phyloP scores from a whole-genome alignment of 23 tunicate genomes.

The Halocynthia aurantium region DNA sequence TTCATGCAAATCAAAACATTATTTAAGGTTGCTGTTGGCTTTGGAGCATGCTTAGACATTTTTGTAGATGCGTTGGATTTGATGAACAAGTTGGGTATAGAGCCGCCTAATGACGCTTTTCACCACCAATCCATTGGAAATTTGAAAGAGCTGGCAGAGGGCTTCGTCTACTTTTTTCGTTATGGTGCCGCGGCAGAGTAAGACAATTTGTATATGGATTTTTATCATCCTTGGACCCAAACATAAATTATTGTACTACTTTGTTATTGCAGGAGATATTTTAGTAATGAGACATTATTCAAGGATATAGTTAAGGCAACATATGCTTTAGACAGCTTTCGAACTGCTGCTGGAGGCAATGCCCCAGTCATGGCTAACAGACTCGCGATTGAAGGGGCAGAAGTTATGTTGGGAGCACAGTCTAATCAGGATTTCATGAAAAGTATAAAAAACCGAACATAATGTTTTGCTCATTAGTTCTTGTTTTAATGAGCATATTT shows the following conservation, averaged over 20 bases:
- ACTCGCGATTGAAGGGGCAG: conserved; percentile 84
- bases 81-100: conserved; percentile 25
- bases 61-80: conserved; percentile 80
- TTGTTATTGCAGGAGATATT: conserved; percentile 14
- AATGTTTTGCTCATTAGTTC: background rate
- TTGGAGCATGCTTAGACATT: conserved; percentile 92
- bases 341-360: conserved; percentile 77
- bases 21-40: conserved; percentile 66
- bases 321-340: conserved; percentile 3
- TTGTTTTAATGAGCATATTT: background rate
- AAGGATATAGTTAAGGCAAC: conserved; percentile 45
- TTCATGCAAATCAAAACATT: background rate
- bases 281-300: conserved; percentile 21
- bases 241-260: too few relatives aligned
- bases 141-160: conserved; percentile 51
- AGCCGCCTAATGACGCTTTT: conserved; percentile 28
- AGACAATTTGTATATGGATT: background rate
- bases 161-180: conserved; percentile 65
- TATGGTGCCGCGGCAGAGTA: conserved; percentile 91
- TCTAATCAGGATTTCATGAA: conserved; percentile 11
- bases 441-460: background rate
- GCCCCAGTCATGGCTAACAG: conserved; percentile 96
- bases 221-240: background rate
- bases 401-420: conserved; percentile 72
- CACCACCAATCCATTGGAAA: conserved; percentile 43